phyloP scores from a whole-genome alignment of 2,797 vertebrate species.

The Lithobates pipiens region DNA sequence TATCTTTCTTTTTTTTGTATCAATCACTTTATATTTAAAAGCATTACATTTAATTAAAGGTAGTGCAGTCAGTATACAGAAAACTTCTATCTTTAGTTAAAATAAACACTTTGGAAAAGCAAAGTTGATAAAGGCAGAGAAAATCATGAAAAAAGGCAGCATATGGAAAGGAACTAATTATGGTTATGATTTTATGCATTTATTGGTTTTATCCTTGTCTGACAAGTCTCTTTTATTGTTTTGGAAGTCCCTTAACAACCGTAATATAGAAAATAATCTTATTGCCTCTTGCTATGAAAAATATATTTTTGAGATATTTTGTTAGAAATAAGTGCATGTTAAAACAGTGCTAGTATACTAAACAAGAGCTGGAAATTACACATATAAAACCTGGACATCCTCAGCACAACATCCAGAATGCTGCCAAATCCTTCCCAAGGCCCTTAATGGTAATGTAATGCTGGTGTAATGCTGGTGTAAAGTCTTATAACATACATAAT shows the following conservation, averaged over 20 bases:
- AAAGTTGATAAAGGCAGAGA: too few relatives aligned
- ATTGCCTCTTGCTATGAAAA: neutral
- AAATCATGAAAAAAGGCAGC: neutral
- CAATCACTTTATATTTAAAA: too few relatives aligned
- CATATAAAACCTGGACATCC: conserved; percentile 15
- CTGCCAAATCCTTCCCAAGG: conserved; percentile 26
- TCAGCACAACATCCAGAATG: neutral
- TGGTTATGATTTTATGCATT: neutral
- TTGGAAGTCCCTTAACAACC: neutral
- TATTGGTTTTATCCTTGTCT: neutral
- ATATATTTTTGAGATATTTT: neutral
- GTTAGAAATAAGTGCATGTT: neutral
- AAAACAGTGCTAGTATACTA: conserved; percentile 8
- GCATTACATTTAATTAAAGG: too few relatives aligned
- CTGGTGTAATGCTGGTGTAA: conserved; percentile 3
- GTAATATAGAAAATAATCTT: conserved; percentile 8
- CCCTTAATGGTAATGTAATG: neutral
- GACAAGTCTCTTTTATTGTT: neutral
- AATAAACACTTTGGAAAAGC: too few relatives aligned
- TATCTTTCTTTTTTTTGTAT: too few relatives aligned
- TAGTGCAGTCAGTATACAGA: too few relatives aligned
- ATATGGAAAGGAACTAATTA: neutral
- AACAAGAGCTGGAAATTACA: conserved; percentile 1
- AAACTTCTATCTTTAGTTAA: too few relatives aligned
- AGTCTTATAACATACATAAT: neutral